phyloP scores from a whole-genome alignment of 2,797 vertebrate genomes.

The Melanotaenia parkinsoni region DNA sequence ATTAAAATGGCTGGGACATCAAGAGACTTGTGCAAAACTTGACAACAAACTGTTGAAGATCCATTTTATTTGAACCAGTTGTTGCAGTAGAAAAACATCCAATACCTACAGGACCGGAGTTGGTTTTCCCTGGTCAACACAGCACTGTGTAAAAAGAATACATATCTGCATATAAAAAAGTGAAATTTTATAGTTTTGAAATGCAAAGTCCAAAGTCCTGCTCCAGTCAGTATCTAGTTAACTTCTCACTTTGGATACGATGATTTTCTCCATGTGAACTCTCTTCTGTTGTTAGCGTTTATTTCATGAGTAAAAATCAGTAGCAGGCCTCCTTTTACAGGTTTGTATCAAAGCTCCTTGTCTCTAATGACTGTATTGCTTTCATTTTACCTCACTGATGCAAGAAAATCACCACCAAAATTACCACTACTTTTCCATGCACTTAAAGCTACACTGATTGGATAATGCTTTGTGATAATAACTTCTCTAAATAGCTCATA shows the following conservation, averaged over 20 bases:
- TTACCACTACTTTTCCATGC: background rate
- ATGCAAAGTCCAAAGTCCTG: background rate
- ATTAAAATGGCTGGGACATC: too few relatives aligned
- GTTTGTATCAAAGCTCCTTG: background rate
- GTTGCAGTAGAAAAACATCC: too few relatives aligned
- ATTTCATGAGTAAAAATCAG: background rate
- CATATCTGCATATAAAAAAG: too few relatives aligned
- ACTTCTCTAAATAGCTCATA: background rate
- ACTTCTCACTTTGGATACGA: background rate
- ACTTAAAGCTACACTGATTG: background rate
- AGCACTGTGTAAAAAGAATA: too few relatives aligned
- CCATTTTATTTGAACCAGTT: too few relatives aligned
- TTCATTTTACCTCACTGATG: background rate
- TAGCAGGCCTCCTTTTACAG: background rate
- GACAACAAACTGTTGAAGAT: too few relatives aligned
- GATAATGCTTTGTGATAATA: background rate
- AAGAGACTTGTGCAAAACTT: too few relatives aligned
- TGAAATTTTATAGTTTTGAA: too few relatives aligned
- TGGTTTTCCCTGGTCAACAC: too few relatives aligned
- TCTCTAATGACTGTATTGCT: too few relatives aligned
- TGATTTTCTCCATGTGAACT: background rate
- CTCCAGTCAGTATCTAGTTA: background rate
- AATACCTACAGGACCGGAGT: too few relatives aligned
- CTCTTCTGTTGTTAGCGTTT: background rate
- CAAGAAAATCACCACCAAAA: background rate